Base-by-base conservation (phyloP, 1,140 invertebrate genomes). In the Caligus rogercresseyi region DNA sequence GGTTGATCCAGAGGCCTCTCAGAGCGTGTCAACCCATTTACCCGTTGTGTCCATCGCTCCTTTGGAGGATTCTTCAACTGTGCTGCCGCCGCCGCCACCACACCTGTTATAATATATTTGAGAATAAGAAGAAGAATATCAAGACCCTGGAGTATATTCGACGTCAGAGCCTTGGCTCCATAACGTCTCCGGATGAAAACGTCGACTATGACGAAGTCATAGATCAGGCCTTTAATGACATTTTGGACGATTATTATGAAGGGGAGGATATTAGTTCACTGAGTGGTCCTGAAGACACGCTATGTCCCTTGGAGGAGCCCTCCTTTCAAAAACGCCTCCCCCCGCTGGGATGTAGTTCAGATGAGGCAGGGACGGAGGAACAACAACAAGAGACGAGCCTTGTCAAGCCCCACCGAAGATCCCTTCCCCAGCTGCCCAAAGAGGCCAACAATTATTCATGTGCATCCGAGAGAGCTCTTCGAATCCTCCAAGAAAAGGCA, bases 321-420 rank as follows among this genome's bases (percentile, higher is more conserved):
- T n/a, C n/a, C n/a, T n/a, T n/a, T n/a, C 31, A 43, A 43, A 43
- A 43, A n/a, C 15, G 54, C 19, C 14, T 56, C 18, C 54, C 54
- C 19, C 54, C 54, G 18, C n/a, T 56, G 16, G 54, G 54, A 56
- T 56, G 54, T 21, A 56, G 54, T 23, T 56, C 54, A 2, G 54
- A 56, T 20, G 54, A 56, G 14, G 24, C 54, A 1, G 24, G 24
- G 4, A 21, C 19, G 4, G 19, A 56, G 16, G n/a, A 43, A 43
- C 31, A 43, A n/a, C 7, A 43, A 43, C 7, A 43, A 7, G n/a
- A 11, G 7, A 43, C 31, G 7, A 43, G 31, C n/a, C n/a, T n/a
- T 11, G n/a, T 11, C n/a, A 43, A 43, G n/a, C 31, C 31, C 31
- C n/a, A n/a, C n/a, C 31, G 31, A 11, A 43, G 31, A 43, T 43